Base-by-base conservation (phyloP, 2,888 invertebrate species). In the Drosophila falleni region DNA sequence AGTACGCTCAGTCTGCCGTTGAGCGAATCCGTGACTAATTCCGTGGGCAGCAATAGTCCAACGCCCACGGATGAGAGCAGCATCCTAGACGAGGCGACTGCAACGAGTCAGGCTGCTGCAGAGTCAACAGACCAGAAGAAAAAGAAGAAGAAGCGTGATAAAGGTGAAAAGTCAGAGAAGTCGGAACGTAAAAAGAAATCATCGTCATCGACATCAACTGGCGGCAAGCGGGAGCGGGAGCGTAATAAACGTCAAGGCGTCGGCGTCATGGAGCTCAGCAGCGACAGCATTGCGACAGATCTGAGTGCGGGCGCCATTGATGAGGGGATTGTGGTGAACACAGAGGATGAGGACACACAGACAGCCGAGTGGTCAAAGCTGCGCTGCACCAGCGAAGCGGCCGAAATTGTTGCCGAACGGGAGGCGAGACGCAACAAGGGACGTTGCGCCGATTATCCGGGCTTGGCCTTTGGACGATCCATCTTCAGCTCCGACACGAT, bases 401-500 rank as follows among this genome's bases (percentile, higher is more conserved):
- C 97, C 3, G 98, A 98, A 93, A 96, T 97, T 62, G 94, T 97
- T 74, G 97, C 97, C 33, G 97, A 96, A 91, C 94, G 97, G 73
- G 97, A 97, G 91, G 96, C 95, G 65, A 94, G 96, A 56, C 93
- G 95, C 67, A 94, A 96, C 85, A 94, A 95, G 85, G 94, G 96
- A 86, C 94, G 97, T 93, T 97, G 97, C 93, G 96, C 97, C 42
- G 98, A 98, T 92, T 98, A 98, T 93, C 98, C 98, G 0, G 98
- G 98, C 31, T 93, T 98, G 67, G 97, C 97, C 1, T 97, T 98
- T 91, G 97, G 97, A 56, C 96, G 96, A 83, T 97, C 97, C 75
- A 96, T 98, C 91, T 98, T 98, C 94, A 98, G 97, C 91, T 98
- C 98, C 64, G 98, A 98, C 92, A 98, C 98, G 10, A 96, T 98